Base-by-base conservation (phyloP, 2,113 vertebrate species). In the Cervus canadensis region DNA sequence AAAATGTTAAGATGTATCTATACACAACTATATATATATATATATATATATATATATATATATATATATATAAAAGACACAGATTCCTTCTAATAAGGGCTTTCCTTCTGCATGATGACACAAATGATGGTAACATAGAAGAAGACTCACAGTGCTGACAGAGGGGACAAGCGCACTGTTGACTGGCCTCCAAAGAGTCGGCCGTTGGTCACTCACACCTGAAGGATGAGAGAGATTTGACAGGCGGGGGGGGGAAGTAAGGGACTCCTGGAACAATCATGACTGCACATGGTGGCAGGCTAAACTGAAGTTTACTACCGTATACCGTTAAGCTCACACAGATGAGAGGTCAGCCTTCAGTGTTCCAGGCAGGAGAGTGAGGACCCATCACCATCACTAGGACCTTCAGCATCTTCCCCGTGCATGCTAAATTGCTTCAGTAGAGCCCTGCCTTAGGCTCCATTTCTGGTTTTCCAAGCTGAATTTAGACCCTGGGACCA, bases 341-440 rank as follows among this genome's bases (percentile, higher is more conserved):
- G 17, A 40, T 5, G 8, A n/a, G 45, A 26, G 52, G 23, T n/a
- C 33, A 11, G 25, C 40, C 9, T 5, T 16, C 21, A 8, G 21
- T 6, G 4, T 71, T 91, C 5, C 21, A 59, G 57, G 59, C 17
- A n/a, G 4, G 6, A 64, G 30, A 56, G 23, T 3, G 6, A n/a
- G 16, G 11, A 2, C 5, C 43, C 1, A 19, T 59, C 12, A 3
- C 19, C 11, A 6, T 36, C 15, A 12, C 13, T 2, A 17, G 5
- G 14, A 36, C 14, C 7, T 33, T 36, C 16, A 87, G 30, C 30
- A 5, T 56, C 74, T n/a, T 43, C 64, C 25, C 92, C 4, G 13
- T 25, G 36, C 2, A 0, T 76, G 36, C 23, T 43, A 26, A 76
- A 43, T 7, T 14, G 71, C 36, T 43, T 7, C 21, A 14, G 12